Conservation (phyloP, 2,888 invertebrate genomes). For the Euclidia mi region DNA sequence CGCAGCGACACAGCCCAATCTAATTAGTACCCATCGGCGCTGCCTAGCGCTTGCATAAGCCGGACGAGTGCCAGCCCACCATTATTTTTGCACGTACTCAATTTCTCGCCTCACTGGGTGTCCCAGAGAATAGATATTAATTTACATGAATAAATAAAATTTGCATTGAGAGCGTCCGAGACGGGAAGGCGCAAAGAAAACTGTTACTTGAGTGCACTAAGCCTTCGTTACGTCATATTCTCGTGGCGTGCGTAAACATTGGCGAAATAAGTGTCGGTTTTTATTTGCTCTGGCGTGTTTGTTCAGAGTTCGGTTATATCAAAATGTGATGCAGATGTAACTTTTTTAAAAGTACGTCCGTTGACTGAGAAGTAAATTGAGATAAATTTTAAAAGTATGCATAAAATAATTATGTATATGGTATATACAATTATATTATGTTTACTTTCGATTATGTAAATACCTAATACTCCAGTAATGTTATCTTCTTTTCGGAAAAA, state of each 20-base stretch:
- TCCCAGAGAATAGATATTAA: conserved; percentile 88
- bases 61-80: conserved; percentile 56
- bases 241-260: conserved; percentile 47
- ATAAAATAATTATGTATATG: too few relatives aligned
- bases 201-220: conserved; percentile 71
- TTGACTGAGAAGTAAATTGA: too few relatives aligned
- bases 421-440: too few relatives aligned
- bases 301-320: conserved; percentile 28
- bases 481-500: too few relatives aligned
- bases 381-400: too few relatives aligned
- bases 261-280: conserved; percentile 26
- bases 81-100: conserved; percentile 90
- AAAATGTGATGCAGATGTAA: conserved; percentile 24
- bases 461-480: too few relatives aligned
- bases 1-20: conserved; percentile 62
- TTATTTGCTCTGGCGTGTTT: conserved; percentile 45
- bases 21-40: conserved; percentile 78
- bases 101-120: conserved; percentile 87
- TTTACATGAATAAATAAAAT: conserved; percentile 90
- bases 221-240: conserved; percentile 55
- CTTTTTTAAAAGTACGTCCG: neutral
- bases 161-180: conserved; percentile 86
- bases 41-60: conserved; percentile 78
- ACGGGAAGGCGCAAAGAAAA: conserved; percentile 70
- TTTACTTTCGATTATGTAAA: too few relatives aligned